Evolutionary conservation across 1,140 invertebrate species (phyloP).

Genomic region (Amphibalanus amphitrite): DNA sequence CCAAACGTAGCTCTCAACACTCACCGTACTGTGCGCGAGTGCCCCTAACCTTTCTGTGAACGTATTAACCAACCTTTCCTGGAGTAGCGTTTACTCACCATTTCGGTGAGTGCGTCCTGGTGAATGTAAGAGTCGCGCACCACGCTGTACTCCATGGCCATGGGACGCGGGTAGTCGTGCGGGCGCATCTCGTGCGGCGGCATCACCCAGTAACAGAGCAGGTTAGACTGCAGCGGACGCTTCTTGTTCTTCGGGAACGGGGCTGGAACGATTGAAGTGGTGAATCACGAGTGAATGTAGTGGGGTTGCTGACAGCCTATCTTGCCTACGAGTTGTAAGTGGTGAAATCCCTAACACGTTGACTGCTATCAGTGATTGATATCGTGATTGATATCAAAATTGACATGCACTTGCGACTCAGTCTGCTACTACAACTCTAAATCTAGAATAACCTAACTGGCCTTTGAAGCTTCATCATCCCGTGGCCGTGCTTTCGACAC

Average conservation of each 20-base stretch:
- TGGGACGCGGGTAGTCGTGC: conserved; percentile 74
- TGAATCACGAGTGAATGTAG: no score
- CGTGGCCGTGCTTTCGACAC: not conserved
- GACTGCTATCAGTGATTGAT: no score
- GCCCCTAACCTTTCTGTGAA: not conserved
- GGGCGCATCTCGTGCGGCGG: conserved; percentile 79
- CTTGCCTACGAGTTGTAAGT: no score
- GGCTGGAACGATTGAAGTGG: no score
- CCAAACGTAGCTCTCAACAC: not conserved
- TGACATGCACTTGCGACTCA: no score
- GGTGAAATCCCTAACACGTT: no score
- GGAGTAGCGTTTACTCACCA: no score
- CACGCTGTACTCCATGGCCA: conserved; percentile 69
- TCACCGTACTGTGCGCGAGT: not conserved
- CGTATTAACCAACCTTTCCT: conserved; percentile 1
- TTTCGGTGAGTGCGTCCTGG: conserved; percentile 64
- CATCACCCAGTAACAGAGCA: conserved; percentile 83
- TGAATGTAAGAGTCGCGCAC: conserved; percentile 63
- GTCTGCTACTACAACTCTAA: conserved; percentile 13
- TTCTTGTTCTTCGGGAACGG: conserved; percentile 2
- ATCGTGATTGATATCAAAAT: no score
- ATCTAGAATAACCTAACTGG: not conserved
- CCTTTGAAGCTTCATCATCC: not conserved
- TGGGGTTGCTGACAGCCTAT: no score
- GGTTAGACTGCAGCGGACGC: conserved; percentile 22